Base-by-base conservation (phyloP, 2,888 invertebrate genomes). In the Norana najaformis region DNA sequence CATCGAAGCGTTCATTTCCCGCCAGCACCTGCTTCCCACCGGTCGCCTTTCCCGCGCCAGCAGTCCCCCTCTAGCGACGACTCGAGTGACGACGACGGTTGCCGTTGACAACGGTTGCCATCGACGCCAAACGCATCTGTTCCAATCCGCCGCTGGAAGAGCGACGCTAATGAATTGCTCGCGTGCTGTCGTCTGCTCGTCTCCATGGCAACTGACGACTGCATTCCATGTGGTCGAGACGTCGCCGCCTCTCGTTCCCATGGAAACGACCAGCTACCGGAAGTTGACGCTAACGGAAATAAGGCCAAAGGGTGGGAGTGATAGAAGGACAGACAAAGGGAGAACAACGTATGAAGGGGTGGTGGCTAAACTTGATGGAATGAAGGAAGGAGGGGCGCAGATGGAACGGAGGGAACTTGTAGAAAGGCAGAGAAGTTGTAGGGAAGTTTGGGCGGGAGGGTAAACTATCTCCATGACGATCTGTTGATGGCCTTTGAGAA, bases 51-150 rank as follows among this genome's bases (percentile, higher is more conserved):
- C n/a, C n/a, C n/a, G n/a, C 69, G 30, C n/a, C 30, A 13, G 30
- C n/a, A 11, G n/a, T 47, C 69, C n/a, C n/a, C 69, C 69, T n/a
- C 69, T 69, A 69, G 30, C 69, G 69, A n/a, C 30, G 69, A 69
- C 69, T 69, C 69, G n/a, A 69, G 69, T 69, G 69, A 69, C 47
- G 47, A 47, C 69, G 69, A n/a, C 82, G 82, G 82, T 85, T 35
- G 85, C 85, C 85, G 85, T 85, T 85, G 85, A 85, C 85, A 8
- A 85, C 85, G 23, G 36, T 85, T 85, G 23, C 85, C 85, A 37
- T 85, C 34, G 85, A 37, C 85, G 85, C 85, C 36, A 36, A 20
- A 36, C 85, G 35, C 36, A 37, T 30, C 85, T 85, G 35, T 20
- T 69, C 69, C 69, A 11, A 69, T n/a, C 20, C 18, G 30, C 37